phyloP scores from a whole-genome alignment of 2,113 vertebrate genomes.

The Diadophis punctatus region DNA sequence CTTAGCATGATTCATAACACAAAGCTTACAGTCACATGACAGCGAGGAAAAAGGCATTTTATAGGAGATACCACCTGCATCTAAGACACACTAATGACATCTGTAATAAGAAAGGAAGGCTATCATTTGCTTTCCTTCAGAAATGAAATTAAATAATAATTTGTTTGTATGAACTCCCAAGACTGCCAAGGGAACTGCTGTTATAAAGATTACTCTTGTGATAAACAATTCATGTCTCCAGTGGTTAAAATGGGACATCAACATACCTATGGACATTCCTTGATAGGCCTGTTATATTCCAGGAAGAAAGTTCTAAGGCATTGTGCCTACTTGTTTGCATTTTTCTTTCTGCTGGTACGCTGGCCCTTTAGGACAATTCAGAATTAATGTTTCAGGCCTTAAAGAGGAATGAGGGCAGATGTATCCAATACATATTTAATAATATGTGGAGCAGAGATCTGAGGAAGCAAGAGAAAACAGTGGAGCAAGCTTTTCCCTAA shows the following conservation, averaged over 20 bases:
- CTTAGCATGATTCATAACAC: constrained; percentile 11
- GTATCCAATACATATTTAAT: neutral
- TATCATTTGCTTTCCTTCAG: neutral
- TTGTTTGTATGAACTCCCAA: neutral
- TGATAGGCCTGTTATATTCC: neutral
- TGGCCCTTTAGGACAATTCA: neutral
- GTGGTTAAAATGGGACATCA: neutral
- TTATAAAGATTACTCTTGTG: neutral
- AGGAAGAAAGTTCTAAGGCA: constrained; percentile 7
- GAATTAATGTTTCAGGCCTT: neutral
- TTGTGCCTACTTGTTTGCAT: neutral
- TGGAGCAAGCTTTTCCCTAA: neutral
- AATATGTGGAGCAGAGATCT: neutral
- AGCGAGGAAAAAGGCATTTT: constrained; percentile 12
- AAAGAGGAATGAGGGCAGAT: neutral
- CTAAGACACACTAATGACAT: neutral
- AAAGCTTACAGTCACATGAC: constrained; percentile 20
- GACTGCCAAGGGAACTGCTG: constrained; percentile 2
- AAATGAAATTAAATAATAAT: neutral
- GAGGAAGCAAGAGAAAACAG: neutral
- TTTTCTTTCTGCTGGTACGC: neutral
- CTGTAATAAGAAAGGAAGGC: constrained; percentile 28
- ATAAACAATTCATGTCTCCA: neutral
- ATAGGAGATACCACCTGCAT: neutral
- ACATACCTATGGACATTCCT: neutral